Base-by-base conservation (phyloP, 2,113 vertebrate species). In the Orycteropus afer region DNA sequence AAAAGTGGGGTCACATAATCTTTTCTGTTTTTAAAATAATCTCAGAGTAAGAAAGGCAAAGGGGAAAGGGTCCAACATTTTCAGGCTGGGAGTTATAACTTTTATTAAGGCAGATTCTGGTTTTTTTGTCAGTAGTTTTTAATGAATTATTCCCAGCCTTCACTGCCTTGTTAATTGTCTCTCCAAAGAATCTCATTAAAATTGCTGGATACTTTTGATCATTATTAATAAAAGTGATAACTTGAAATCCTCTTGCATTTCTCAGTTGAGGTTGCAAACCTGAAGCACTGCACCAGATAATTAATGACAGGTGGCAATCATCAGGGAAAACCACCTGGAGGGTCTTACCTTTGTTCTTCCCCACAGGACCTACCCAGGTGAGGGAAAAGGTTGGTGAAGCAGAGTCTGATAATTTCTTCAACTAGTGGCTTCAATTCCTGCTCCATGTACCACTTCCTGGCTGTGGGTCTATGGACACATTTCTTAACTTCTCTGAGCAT, bases 171-270 rank as follows among this genome's bases (percentile, higher is more conserved):
- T 93, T 96, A 95, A 96, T 95, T 94, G 91, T 96, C 83, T 95
- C 76, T 94, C 79, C 12, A 3, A 96, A 96, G 89, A 95, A 91
- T 91, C 89, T 96, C 94, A 93, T 93, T 95, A 94, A 92, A 91
- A 63, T 90, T 63, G 67, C 90, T 81, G 87, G 85, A 81, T 84
- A 78, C 81, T 83, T 96, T 95, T 96, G 92, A 97, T 97, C 84
- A 88, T 96, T 95, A 91, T 95, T 87, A 96, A 95, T 93, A 96
- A 91, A 96, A 89, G 91, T 49, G 86, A 88, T 96, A 95, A 95
- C 86, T 94, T 83, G 47, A 47, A 65, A 91, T 89, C 78, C 57
- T 85, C 80, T 91, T 77, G 53, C 2, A 37, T 78, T 81, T 82
- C 76, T 91, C 47, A 57, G 42, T 84, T 29, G 65, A 84, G 34